Evolutionary conservation across 2,113 vertebrate genomes (phyloP), one percentile per base, ranked within the genome.

Genomic region (Pimephales promelas): DNA sequence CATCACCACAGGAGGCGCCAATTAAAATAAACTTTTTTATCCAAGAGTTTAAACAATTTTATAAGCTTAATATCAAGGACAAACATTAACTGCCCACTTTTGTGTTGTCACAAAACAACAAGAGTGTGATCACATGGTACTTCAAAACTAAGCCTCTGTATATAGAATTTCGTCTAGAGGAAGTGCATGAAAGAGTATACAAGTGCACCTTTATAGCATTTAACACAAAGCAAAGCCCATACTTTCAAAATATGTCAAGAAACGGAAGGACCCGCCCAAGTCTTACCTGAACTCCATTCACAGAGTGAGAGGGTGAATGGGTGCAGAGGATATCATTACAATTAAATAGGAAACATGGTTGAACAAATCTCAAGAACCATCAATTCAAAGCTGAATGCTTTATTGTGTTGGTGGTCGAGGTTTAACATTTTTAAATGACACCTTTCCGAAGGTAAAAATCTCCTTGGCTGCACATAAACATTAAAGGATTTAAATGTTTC

Each of bases 191-290:
- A 94, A 92, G 91, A 87, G 81, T 87, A 92, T 89, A 90, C 88
- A 77, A 89, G 43, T 88, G 83, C n/a, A 91, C 90, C 87, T 92
- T 94, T 92, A 89, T 90, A 88, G 82, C 86, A 82, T 54, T 87
- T 80, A 86, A 83, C 88, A 94, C 92, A 95, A 94, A 93, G 90
- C 89, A 91, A 91, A 92, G 88, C 90, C 91, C 89, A 87, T 91
- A 90, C 88, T 92, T 91, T 84, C 88, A 90, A 91, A 94, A 92
- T 92, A 87, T 91, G 91, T 91, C 91, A 90, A 89, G 89, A 90
- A 92, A 86, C 92, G 92, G 93, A 94, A 93, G 92, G 94, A 88
- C 91, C 89, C 94, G 91, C 94, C 94, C 92, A 92, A 84, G 90
- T 86, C 91, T 90, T 90, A 93, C 93, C 93, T 94, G 92, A 87